Percentiles rank a stretch among this genome's conserved stretches.
These are phyloP conservation scores for Tenebrio molitor DNA, from an alignment of 1,140 invertebrate genomes.

Conservation along the genomic window DNA sequence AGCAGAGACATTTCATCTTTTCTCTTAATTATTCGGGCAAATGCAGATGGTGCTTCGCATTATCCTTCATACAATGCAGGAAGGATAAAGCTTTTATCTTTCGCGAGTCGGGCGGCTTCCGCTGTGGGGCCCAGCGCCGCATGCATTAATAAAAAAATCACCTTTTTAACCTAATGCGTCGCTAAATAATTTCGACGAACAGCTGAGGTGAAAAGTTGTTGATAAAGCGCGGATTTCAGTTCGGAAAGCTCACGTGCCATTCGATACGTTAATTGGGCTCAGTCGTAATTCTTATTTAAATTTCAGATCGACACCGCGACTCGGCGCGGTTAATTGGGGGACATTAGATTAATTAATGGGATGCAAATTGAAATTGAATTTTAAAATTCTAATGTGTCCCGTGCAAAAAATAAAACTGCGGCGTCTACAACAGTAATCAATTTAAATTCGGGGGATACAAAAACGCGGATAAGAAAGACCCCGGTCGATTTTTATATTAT, in stretches of 20 bases:
- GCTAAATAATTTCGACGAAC: neutral
- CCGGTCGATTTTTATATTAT: slow-evolving; percentile 50
- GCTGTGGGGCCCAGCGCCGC: neutral
- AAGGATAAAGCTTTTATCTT: slow-evolving; percentile 38
- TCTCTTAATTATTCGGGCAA: slow-evolving; percentile 33
- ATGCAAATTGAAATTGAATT: slow-evolving; percentile 21
- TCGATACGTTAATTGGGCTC: neutral
- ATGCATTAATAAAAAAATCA: slow-evolving; percentile 33
- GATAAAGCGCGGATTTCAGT: too few species aligned
- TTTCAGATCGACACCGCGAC: slow-evolving; percentile 12
- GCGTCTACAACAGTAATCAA: slow-evolving; percentile 37
- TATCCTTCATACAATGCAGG: slow-evolving; percentile 29
- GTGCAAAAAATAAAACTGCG: slow-evolving; percentile 14
- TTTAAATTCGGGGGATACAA: slow-evolving; percentile 38
- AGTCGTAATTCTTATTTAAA: slow-evolving; percentile 22
- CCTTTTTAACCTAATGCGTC: slow-evolving; percentile 11
- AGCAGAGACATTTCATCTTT: slow-evolving; percentile 21
- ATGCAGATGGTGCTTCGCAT: slow-evolving; percentile 32
- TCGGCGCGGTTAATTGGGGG: neutral
- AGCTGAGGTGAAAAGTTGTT: too few species aligned
- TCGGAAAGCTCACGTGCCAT: neutral
- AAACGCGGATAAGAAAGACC: slow-evolving; percentile 40
- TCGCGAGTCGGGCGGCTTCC: slow-evolving; percentile 3
- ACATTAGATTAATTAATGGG: neutral
- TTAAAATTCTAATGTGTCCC: slow-evolving; percentile 1